Evolutionary conservation across 2,888 invertebrate genomes (phyloP), one percentile per base, ranked within the genome.

Genomic region (Tipula confusa): DNA sequence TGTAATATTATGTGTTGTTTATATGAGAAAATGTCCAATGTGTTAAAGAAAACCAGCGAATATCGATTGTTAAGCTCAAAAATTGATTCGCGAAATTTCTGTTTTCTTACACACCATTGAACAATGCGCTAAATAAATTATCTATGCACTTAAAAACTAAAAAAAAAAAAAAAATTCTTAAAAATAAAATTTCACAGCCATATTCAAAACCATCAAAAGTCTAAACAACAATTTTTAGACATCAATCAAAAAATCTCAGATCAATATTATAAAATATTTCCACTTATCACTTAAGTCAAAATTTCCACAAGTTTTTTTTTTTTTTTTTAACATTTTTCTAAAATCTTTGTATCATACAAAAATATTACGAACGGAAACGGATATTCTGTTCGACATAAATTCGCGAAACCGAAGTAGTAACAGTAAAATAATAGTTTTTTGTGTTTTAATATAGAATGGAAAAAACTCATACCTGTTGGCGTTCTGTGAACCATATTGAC

Each of bases 391-490:
- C 64, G 24, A 64, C 24, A 64, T 64, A 64, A 64, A 43, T 15
- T 6, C 43, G 43, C 64, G 64, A 64, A 11, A 9, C 11, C 64
- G 64, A 9, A 24, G 64, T 64, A 24, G 64, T 64, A 64, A 24
- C 64, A 64, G 24, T 64, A 64, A 64, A 64, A 64, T 64, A 64
- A 64, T 64, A 64, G 64, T 64, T 64, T 64, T 64, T 64, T 64
- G 18, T 64, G 64, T 64, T 64, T 64, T 64, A 64, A 29, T 80
- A 80, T 29, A 80, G 31, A 29, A 80, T 80, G 80, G n/a, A 80
- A 80, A 80, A 80, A 80, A 80, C 80, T 80, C 80, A 80, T 80
- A 80, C 80, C 80, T 80, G 80, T 31, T 80, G 80, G 15, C 80
- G 31, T 80, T 80, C 15, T n/a, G 80, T 31, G 80, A 6, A 64